These are phyloP conservation scores for Gryon sp. DNA, from an alignment of 1,140 invertebrate species.

Conservation along the genomic window DNA sequence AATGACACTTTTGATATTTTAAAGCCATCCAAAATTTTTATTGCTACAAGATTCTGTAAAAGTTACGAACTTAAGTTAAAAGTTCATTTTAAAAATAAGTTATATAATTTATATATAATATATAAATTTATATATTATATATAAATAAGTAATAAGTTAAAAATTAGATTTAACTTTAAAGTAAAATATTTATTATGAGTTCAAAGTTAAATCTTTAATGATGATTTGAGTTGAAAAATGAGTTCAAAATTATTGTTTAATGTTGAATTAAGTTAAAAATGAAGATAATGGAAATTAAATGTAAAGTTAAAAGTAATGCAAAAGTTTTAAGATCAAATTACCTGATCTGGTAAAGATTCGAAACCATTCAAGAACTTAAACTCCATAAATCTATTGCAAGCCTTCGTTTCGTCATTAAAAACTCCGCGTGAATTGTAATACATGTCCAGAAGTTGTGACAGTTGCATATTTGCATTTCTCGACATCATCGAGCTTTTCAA, in stretches of 20 bases:
- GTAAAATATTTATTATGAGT: no score
- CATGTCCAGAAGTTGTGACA: slow-evolving; percentile 88
- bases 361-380: slow-evolving; percentile 78
- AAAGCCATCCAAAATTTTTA: background rate
- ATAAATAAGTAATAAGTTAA: no score
- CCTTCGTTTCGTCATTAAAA: slow-evolving; percentile 80
- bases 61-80: background rate
- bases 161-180: no score
- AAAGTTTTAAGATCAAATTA: no score
- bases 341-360: slow-evolving; percentile 68
- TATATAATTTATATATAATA: no score
- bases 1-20: slow-evolving; percentile 7
- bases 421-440: slow-evolving; percentile 86
- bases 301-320: no score
- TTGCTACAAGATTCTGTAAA: background rate
- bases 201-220: no score
- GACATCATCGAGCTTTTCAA: slow-evolving; percentile 77
- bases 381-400: slow-evolving; percentile 84
- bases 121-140: no score
- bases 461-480: slow-evolving; percentile 75
- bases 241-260: no score
- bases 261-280: no score
- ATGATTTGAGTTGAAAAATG: no score
- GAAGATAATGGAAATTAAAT: no score
- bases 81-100: background rate